A percentile compares a stretch with the other conserved stretches of the same genome.
Conservation (phyloP, 2,888 invertebrate genomes). For the Eupithecia dodoneata region DNA sequence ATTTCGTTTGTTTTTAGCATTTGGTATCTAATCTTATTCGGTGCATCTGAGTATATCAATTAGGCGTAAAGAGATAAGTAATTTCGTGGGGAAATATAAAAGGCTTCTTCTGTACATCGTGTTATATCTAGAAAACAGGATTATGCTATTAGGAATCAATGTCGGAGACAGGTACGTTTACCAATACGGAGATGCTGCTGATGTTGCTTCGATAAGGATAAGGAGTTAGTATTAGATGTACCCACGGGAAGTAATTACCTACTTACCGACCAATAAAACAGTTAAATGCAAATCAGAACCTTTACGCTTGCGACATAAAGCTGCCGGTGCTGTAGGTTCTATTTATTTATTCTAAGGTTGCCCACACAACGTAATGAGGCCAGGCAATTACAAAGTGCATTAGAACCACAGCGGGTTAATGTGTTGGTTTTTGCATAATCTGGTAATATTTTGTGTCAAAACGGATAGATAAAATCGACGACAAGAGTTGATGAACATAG, state of each 20-base stretch:
- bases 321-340: constrained; percentile 14
- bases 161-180: not conserved
- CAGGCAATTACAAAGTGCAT: constrained; percentile 39
- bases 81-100: too few species aligned
- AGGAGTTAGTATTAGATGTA: not conserved
- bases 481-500: not conserved
- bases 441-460: not conserved
- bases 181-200: not conserved
- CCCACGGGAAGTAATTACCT: constrained; percentile 30
- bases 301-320: constrained; percentile 27
- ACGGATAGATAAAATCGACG: not conserved
- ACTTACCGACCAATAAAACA: constrained; percentile 24
- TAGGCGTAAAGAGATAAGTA: too few species aligned
- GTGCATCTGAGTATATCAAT: too few species aligned
- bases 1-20: too few species aligned
- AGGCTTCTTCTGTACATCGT: too few species aligned
- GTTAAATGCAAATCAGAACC: constrained; percentile 26
- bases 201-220: not conserved
- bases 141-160: not conserved
- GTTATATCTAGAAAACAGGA: not conserved
- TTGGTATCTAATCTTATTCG: too few species aligned
- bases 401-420: constrained; percentile 28
- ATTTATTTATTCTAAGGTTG: constrained; percentile 20
- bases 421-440: constrained; percentile 23
- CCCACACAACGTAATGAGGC: constrained; percentile 33